A percentile compares a stretch with the other conserved stretches of the same genome.
phyloP scores from a whole-genome alignment of 2,888 invertebrate genomes.

The Cenopis cana region DNA sequence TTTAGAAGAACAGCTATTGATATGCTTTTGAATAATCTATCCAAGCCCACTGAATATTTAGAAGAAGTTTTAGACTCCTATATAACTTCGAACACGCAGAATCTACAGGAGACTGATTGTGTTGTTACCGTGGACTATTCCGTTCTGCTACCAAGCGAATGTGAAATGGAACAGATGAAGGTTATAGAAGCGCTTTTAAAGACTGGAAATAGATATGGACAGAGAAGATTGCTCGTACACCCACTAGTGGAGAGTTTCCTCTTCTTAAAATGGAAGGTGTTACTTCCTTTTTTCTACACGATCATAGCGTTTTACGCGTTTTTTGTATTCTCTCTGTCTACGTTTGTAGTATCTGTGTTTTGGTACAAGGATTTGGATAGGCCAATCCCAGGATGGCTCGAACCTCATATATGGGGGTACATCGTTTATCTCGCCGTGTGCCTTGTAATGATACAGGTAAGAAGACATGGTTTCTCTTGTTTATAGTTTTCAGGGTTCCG shows the following conservation, averaged over 20 bases:
- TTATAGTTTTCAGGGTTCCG: no score
- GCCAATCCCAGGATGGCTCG: conserved; percentile 60
- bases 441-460: conserved; percentile 75
- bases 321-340: conserved; percentile 80
- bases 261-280: conserved; percentile 83
- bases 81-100: conserved; percentile 76
- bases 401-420: conserved; percentile 69
- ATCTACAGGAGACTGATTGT: conserved; percentile 71
- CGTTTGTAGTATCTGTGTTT: conserved; percentile 77
- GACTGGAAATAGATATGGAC: conserved; percentile 79
- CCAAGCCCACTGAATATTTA: conserved; percentile 82
- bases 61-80: conserved; percentile 82
- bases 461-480: neutral
- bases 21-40: conserved; percentile 79
- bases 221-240: conserved; percentile 80
- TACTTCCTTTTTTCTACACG: conserved; percentile 82
- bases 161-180: conserved; percentile 82
- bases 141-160: conserved; percentile 73
- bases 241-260: conserved; percentile 85
- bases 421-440: conserved; percentile 68
- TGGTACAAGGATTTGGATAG: conserved; percentile 73
- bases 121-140: conserved; percentile 81
- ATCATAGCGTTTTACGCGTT: conserved; percentile 79
- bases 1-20: conserved; percentile 78
- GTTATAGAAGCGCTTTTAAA: conserved; percentile 83